A percentile compares a stretch with the other conserved stretches of the same genome.
These are phyloP conservation scores for Cerceris rybyensis DNA, from an alignment of 2,888 invertebrate species.

Conservation along the genomic window DNA sequence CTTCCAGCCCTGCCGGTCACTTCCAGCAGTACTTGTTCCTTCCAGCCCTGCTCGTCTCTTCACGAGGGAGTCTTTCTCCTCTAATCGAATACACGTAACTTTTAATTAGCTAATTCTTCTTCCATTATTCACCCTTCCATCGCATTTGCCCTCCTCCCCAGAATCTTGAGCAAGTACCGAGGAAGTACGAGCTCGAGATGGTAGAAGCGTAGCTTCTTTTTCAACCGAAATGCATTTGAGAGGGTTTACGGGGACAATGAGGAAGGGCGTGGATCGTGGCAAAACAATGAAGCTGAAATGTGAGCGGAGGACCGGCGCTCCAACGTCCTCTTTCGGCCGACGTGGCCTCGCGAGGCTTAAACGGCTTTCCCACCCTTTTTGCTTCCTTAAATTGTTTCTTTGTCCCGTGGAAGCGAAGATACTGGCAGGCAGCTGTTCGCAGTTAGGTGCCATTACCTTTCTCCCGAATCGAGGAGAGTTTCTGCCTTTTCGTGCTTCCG, in stretches of 20 bases:
- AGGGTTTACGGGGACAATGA: slow-evolving; percentile 51
- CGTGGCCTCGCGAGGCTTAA: slow-evolving; percentile 43
- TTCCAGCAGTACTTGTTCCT: too few species aligned
- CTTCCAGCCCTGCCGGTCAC: too few species aligned
- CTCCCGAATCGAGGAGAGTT: slow-evolving; percentile 20
- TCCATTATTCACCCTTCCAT: too few species aligned
- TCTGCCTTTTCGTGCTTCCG: slow-evolving; percentile 30
- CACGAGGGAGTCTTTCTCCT: too few species aligned
- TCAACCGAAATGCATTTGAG: slow-evolving; percentile 45
- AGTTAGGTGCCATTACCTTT: slow-evolving; percentile 18
- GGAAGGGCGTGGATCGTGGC: slow-evolving; percentile 40
- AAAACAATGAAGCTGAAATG: slow-evolving; percentile 59
- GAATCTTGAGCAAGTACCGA: background rate
- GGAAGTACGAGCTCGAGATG: slow-evolving; percentile 1
- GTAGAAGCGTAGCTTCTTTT: slow-evolving; percentile 31
- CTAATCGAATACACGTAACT: too few species aligned
- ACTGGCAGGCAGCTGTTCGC: slow-evolving; percentile 8
- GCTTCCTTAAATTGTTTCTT: slow-evolving; percentile 38
- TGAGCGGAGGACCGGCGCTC: slow-evolving; percentile 30
- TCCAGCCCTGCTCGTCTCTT: too few species aligned
- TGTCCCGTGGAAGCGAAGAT: slow-evolving; percentile 34
- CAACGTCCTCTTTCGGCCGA: slow-evolving; percentile 34
- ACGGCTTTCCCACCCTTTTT: slow-evolving; percentile 48
- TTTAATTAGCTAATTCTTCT: too few species aligned
- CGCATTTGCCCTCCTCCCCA: too few species aligned